Base-by-base conservation (phyloP, 2,888 invertebrate species). In the Fissipunctia ypsillon region DNA sequence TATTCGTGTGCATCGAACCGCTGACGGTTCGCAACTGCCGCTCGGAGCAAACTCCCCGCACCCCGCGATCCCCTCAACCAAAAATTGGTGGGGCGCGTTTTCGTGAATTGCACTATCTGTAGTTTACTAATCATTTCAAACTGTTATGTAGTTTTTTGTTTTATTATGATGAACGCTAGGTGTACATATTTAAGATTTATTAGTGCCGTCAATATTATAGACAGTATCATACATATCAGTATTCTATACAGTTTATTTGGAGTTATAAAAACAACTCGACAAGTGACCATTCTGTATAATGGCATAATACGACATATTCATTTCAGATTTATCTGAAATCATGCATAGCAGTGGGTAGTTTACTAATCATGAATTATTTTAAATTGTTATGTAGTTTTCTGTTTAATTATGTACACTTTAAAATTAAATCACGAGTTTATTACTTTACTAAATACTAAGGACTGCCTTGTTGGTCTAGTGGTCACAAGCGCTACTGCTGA, bases 361-460 rank as follows among this genome's bases (percentile, higher is more conserved):
- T 31, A 4, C 4, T 6, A 41, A 25, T 28, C n/a, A 69, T 16
- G 28, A 56, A 56, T 35, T 25, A 78, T 31, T 41, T 31, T 31
- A 16, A 73, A 77, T 48, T 25, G 7, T 45, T 43, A 35, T 28
- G 28, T 66, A 28, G 1, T 43, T 54, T 43, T 61, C 76, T 38
- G 10, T 22, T 57, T 48, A 56, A 71, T n/a, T 56, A 43, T 3
- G 16, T n/a, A 48, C 9, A 74, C 2, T 76, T 41, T 9, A 57
- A 25, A 50, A 80, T 72, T 43, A 50, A 72, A 35, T n/a, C 22
- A 72, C 14, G 43, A 28, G 22, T 56, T 73, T 28, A 73, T 54
- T 25, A 43, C 9, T 54, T n/a, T n/a, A n/a, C n/a, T n/a, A n/a
- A n/a, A n/a, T n/a, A n/a, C n/a, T n/a, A n/a, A n/a, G n/a, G n/a